Evolutionary conservation across 1,140 invertebrate species (phyloP).

Genomic region (Fopius arisanus): DNA sequence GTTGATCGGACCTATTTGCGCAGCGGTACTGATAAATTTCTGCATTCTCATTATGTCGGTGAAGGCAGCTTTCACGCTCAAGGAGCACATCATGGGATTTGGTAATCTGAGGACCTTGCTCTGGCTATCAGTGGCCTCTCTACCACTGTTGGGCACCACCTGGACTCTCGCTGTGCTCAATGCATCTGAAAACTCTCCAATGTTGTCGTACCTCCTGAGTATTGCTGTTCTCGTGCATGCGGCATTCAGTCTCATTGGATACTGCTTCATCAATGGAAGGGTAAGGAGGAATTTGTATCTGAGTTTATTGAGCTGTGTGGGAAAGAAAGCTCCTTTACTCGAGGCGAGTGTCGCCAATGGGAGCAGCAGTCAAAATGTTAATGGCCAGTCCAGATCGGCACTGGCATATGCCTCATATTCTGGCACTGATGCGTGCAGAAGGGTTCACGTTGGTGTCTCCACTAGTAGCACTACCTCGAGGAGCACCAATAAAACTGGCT

Average conservation of each 20-base stretch:
- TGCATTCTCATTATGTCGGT: conserved; percentile 85
- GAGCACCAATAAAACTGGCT: conserved; percentile 93
- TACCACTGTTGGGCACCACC: conserved; percentile 79
- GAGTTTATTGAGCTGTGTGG: conserved; percentile 77
- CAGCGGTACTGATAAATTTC: conserved; percentile 80
- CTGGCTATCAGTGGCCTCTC: conserved; percentile 82
- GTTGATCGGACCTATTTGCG: conserved; percentile 84
- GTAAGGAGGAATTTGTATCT: conserved; percentile 75
- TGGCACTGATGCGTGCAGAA: conserved; percentile 66
- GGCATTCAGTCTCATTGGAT: conserved; percentile 81
- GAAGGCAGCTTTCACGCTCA: conserved; percentile 88
- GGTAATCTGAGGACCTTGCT: conserved; percentile 86
- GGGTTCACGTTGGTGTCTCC: conserved; percentile 90
- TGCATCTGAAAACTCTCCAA: conserved; percentile 78
- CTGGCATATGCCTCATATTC: conserved; percentile 76
- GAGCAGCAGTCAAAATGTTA: conserved; percentile 78
- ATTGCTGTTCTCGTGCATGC: conserved; percentile 77
- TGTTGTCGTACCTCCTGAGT: conserved; percentile 77
- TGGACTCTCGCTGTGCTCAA: conserved; percentile 85
- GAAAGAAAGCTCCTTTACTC: conserved; percentile 83
- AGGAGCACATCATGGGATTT: conserved; percentile 89
- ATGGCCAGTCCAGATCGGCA: conserved; percentile 75
- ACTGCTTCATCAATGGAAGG: conserved; percentile 82
- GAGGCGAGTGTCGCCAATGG: conserved; percentile 75
- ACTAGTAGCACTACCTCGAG: conserved; percentile 93